Evolutionary conservation across 2,888 invertebrate species (phyloP), one percentile per base, ranked within the genome.

Genomic region (Synergus gifuensis): DNA sequence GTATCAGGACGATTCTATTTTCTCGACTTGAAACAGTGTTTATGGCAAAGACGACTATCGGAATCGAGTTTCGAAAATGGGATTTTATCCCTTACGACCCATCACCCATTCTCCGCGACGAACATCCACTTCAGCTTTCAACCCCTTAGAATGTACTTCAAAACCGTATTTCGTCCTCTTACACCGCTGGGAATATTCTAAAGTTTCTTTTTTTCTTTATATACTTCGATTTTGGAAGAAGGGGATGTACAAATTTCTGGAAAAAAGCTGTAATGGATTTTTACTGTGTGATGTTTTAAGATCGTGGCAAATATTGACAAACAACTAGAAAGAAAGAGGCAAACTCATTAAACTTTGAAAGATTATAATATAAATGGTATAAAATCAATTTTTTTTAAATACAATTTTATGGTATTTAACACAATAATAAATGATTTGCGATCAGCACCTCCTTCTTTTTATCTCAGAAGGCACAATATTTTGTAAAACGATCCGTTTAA

Each of bases 1-100:
- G 63, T 78, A 82, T 81, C 82, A 83, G 80, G 83, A 85, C 87
- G 85, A 88, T 89, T 88, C 88, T 88, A 89, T 89, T 88, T 89
- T 86, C 85, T 82, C 80, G 79, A 78, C 80, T 58, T 76, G 78
- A 76, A 82, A 62, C 73, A 76, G 80, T 83, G 79, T 83, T 78
- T 81, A 79, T 82, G 79, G 81, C 69, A 73, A 81, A 79, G 80
- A 79, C 80, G 78, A 79, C 80, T 80, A 63, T 67, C 63, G 82
- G 82, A 84, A 86, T 87, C 85, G 85, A 86, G 85, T 87, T 85
- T 83, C 79, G 86, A 82, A 89, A 88, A 89, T 88, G 84, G 85
- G 84, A 87, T 89, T 87, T 86, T 84, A 86, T 85, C 83, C 83
- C 85, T 83, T 80, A 77, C 80, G 84, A 83, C 78, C 79, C 44